A percentile compares a stretch with the other conserved stretches of the same genome.
Evolutionary conservation across 1,140 invertebrate species (phyloP).

Genomic region (Parasteatoda tepidariorum): DNA sequence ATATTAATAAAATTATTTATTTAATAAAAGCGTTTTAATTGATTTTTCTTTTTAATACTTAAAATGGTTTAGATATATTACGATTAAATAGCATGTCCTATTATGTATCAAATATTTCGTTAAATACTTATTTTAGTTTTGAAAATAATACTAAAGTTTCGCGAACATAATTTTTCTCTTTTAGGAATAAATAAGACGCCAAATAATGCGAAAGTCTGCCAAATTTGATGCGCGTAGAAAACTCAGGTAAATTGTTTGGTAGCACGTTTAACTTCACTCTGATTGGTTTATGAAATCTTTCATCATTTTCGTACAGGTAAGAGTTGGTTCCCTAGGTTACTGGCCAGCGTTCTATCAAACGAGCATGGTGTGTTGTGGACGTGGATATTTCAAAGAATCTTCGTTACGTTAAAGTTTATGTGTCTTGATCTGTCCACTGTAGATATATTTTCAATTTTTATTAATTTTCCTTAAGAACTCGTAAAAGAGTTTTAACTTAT

Average conservation of each 20-base stretch:
- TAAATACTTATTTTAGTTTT: too few species aligned
- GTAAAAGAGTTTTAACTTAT: neutral
- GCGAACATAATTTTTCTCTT: too few species aligned
- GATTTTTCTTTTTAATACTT: too few species aligned
- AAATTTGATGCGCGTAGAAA: neutral
- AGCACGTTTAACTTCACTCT: slow-evolving; percentile 16
- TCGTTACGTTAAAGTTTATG: neutral
- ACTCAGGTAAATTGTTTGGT: slow-evolving; percentile 46
- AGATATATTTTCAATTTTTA: neutral
- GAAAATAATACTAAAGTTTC: too few species aligned
- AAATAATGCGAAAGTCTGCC: slow-evolving; percentile 16
- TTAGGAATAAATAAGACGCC: too few species aligned
- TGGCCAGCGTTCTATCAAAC: slow-evolving; percentile 51
- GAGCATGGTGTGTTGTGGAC: neutral
- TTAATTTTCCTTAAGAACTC: neutral
- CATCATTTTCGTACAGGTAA: slow-evolving; percentile 59
- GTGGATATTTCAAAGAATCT: neutral
- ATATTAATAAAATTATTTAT: too few species aligned
- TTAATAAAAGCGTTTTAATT: too few species aligned
- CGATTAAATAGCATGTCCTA: too few species aligned
- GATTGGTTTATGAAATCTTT: slow-evolving; percentile 40
- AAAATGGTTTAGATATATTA: too few species aligned
- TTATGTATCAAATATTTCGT: too few species aligned
- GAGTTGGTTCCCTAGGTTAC: slow-evolving; percentile 52
- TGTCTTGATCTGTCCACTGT: neutral